These are phyloP conservation scores for Microplitis manilae DNA, from an alignment of 2,888 invertebrate species.

Conservation along the genomic window DNA sequence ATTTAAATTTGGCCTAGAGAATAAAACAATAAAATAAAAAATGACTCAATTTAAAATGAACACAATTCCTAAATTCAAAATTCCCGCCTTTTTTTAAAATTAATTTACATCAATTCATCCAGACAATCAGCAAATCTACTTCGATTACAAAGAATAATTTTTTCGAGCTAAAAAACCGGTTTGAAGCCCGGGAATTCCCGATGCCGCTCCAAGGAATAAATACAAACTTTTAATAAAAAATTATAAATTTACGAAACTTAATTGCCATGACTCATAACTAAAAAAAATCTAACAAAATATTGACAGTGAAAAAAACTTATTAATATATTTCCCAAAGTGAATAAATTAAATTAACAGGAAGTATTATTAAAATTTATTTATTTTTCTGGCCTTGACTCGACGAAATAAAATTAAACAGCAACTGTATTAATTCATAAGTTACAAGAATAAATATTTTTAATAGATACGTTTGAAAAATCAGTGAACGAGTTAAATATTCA, in stretches of 20 bases:
- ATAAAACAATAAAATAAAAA: too few species aligned
- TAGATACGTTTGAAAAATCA: conserved; percentile 19
- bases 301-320: not conserved
- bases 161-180: not conserved
- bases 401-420: too few species aligned
- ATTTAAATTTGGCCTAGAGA: too few species aligned
- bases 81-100: too few species aligned
- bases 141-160: too few species aligned
- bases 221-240: not conserved
- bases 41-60: too few species aligned
- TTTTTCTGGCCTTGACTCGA: not conserved
- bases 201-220: not conserved
- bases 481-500: conserved; percentile 6
- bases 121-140: too few species aligned
- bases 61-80: too few species aligned
- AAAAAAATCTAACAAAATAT: not conserved
- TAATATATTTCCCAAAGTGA: not conserved
- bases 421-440: too few species aligned
- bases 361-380: not conserved
- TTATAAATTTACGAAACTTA: not conserved
- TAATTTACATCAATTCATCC: too few species aligned
- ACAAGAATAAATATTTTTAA: not conserved
- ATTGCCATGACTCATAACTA: not conserved
- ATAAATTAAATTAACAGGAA: not conserved
- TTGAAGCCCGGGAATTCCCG: not conserved